Evolutionary conservation across 2,797 vertebrate genomes (phyloP), one percentile per base, ranked within the genome.

Genomic region (Pagetopsis macropterus): DNA sequence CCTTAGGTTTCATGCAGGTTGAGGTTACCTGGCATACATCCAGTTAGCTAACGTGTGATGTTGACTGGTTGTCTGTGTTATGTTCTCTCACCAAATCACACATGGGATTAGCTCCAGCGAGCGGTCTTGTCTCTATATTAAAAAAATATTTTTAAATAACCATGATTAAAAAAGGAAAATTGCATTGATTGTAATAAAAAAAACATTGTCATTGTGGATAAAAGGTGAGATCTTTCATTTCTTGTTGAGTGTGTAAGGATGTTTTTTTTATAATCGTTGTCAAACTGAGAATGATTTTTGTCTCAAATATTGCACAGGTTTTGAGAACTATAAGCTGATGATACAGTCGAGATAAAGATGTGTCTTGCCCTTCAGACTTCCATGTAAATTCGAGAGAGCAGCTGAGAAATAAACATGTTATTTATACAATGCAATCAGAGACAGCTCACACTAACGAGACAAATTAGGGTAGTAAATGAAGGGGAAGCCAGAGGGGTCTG

Each of bases 381-480:
- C 60, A 21, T 65, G 41, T 84, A 46, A 80, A 85, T 78, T n/a
- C 61, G 16, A 43, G 23, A 3, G 21, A 27, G 21, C 58, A 49
- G 55, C 58, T 56, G 55, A 75, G 50, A 55, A 21, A 62, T 15
- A 62, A 83, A 82, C 51, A 55, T 19, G 55, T 68, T 75, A 75
- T 83, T 83, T 74, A 71, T 70, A 33, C 13, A 5, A 27, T 1
- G 59, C 46, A 67, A 74, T 85, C 72, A 79, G 49, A 49, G 57
- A 70, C 51, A 9, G 40, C 49, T 51, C 19, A 52, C 8, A 1
- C 64, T 77, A 79, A 83, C 33, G 14, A 82, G 71, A 52, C 65
- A 65, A 74, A 85, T 83, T n/a, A 86, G 70, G 21, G 16, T 65
- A 0, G 13, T 70, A 66, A 78, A 72, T 71, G 72, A 84, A 66